These are phyloP conservation scores for Mungos mungo DNA, from an alignment of 2,113 vertebrate genomes.

Conservation along the genomic window DNA sequence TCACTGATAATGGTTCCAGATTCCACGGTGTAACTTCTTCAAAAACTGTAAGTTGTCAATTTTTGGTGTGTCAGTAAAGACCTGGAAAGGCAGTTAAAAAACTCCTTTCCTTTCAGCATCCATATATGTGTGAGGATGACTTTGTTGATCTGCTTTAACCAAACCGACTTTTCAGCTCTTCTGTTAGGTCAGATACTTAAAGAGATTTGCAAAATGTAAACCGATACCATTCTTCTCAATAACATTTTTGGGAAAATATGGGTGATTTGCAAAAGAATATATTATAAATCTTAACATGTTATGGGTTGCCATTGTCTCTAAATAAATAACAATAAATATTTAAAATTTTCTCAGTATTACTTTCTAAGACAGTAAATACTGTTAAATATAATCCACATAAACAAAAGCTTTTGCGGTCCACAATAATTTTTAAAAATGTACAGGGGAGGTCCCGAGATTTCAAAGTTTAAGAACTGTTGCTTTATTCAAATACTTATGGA, in stretches of 20 bases:
- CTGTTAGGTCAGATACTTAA: not conserved
- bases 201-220: constrained; percentile 11
- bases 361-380: not conserved
- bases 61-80: not conserved
- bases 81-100: not conserved
- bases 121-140: not conserved
- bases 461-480: not conserved
- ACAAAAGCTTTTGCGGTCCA: not conserved
- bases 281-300: not conserved
- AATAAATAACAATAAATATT: not conserved
- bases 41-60: not conserved
- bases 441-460: not conserved
- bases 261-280: not conserved
- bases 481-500: not conserved
- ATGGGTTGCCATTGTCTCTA: not conserved
- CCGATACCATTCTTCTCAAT: not conserved
- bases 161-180: not conserved
- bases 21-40: not conserved
- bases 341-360: not conserved
- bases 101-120: not conserved
- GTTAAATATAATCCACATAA: not conserved
- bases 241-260: not conserved
- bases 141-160: not conserved
- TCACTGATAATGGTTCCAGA: not conserved
- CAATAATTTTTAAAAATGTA: not conserved